phyloP scores from a whole-genome alignment of 2,888 invertebrate genomes.

The Dascillus cervinus region DNA sequence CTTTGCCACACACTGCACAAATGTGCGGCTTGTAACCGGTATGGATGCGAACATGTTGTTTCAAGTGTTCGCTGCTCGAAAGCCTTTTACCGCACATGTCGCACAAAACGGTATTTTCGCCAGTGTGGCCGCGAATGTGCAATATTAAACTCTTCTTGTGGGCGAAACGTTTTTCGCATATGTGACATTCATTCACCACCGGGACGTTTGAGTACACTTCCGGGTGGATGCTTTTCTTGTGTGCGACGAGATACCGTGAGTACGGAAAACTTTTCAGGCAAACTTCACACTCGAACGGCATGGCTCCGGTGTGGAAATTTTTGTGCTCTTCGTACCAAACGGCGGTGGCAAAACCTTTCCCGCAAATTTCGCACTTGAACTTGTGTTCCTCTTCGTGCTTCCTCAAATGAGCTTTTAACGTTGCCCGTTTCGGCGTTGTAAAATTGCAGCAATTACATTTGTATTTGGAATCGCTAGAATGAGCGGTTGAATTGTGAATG shows the following conservation, averaged over 20 bases:
- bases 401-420: slow-evolving; percentile 19
- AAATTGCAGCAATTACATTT: slow-evolving; percentile 19
- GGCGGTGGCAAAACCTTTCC: slow-evolving; percentile 17
- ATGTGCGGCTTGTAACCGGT: slow-evolving; percentile 44
- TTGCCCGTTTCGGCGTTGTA: slow-evolving; percentile 9
- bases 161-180: slow-evolving; percentile 39
- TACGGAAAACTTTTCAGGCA: slow-evolving; percentile 30
- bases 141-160: slow-evolving; percentile 32
- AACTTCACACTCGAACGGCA: slow-evolving; percentile 44
- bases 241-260: slow-evolving; percentile 42
- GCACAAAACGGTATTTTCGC: slow-evolving; percentile 43
- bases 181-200: slow-evolving; percentile 37
- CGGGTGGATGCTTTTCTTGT: slow-evolving; percentile 42
- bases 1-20: slow-evolving; percentile 38
- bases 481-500: slow-evolving; percentile 19
- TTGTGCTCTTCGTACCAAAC: slow-evolving; percentile 22
- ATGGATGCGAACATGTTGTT: slow-evolving; percentile 46
- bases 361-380: slow-evolving; percentile 28
- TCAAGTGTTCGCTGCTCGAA: slow-evolving; percentile 42
- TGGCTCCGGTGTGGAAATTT: slow-evolving; percentile 36
- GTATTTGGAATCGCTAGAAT: slow-evolving; percentile 15
- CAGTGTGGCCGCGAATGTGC: slow-evolving; percentile 39
- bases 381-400: slow-evolving; percentile 22
- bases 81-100: slow-evolving; percentile 50
- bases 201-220: slow-evolving; percentile 28